phyloP scores from a whole-genome alignment of 2,113 vertebrate species.

The Tupaia chinensis region DNA sequence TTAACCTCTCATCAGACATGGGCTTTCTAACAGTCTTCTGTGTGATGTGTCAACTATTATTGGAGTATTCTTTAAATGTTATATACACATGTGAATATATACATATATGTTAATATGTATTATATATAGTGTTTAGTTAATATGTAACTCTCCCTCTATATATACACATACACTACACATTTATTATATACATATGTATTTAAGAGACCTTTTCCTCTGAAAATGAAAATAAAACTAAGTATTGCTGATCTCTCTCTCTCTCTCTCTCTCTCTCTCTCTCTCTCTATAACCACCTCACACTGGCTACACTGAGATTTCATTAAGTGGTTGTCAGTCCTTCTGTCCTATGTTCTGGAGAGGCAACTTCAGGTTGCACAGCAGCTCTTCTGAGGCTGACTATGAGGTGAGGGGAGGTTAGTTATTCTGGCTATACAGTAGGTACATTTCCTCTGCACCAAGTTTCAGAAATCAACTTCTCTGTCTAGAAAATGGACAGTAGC shows the following conservation, averaged over 20 bases:
- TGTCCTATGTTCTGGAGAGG: not conserved
- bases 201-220: not conserved
- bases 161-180: too few species aligned
- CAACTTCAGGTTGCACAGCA: not conserved
- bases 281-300: not conserved
- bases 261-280: not conserved
- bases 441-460: not conserved
- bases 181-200: too few species aligned
- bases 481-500: not conserved
- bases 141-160: too few species aligned
- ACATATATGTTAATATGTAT: not conserved
- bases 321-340: not conserved
- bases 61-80: not conserved
- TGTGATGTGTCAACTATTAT: not conserved
- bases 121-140: too few species aligned
- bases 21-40: not conserved
- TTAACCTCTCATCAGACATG: not conserved
- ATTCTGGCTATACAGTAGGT: not conserved
- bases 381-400: not conserved
- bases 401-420: not conserved
- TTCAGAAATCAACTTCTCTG: not conserved
- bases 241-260: not conserved
- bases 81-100: not conserved
- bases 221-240: conserved; percentile 14
- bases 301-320: not conserved